A percentile compares a stretch with the other conserved stretches of the same genome.
phyloP scores from a whole-genome alignment of 2,888 invertebrate genomes.

The Drosophila conformis region DNA sequence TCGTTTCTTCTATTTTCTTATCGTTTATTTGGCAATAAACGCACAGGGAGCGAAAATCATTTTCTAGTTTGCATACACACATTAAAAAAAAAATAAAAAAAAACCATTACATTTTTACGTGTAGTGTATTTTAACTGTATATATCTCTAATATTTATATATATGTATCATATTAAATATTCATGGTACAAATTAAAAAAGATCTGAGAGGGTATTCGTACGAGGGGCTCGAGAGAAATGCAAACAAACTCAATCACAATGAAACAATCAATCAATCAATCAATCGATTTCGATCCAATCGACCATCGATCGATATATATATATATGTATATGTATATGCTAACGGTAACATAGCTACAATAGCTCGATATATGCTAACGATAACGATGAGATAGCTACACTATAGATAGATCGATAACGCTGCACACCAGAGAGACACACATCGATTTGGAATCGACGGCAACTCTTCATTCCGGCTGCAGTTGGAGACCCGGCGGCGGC shows the following conservation, averaged over 20 bases:
- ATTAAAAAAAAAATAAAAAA: constrained; percentile 62
- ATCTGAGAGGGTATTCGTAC: constrained; percentile 3
- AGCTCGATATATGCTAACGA: constrained; percentile 8
- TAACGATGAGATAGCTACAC: constrained; percentile 10
- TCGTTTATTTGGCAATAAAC: constrained; percentile 66
- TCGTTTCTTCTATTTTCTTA: constrained; percentile 30
- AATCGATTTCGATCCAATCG: constrained; percentile 45
- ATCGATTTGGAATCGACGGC: constrained; percentile 5
- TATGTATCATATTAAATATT: constrained; percentile 51
- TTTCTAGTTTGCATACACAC: constrained; percentile 59
- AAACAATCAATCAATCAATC: constrained; percentile 64
- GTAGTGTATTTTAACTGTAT: constrained; percentile 27
- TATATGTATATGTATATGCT: constrained; percentile 5
- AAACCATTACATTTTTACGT: constrained; percentile 47
- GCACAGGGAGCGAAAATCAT: constrained; percentile 65
- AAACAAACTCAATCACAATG: constrained; percentile 77
- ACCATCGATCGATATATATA: constrained; percentile 27
- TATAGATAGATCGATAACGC: neutral
- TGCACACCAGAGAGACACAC: constrained; percentile 12
- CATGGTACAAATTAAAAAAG: constrained; percentile 50
- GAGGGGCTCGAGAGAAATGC: constrained; percentile 67
- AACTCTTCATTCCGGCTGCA: constrained; percentile 56
- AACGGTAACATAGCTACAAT: constrained; percentile 9
- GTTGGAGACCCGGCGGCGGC: constrained; percentile 66
- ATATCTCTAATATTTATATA: neutral